Conservation (phyloP, 2,888 invertebrate genomes). For the Leptopterna dolabrata region DNA sequence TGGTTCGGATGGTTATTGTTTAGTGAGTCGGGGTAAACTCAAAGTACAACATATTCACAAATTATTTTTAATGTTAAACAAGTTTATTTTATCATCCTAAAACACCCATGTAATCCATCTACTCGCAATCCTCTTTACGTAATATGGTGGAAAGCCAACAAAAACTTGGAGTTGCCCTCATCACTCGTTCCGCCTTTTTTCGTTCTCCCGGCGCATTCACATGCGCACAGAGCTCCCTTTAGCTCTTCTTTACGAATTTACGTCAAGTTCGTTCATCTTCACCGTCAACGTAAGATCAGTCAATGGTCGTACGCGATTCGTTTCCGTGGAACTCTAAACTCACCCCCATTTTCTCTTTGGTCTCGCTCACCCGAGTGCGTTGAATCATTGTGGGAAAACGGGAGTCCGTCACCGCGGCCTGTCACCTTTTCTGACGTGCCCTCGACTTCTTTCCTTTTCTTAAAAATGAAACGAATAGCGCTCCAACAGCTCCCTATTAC, state of each 20-base stretch:
- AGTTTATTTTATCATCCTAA: no score
- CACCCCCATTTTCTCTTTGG: constrained; percentile 15
- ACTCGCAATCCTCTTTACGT: no score
- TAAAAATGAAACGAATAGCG: neutral
- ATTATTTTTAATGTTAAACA: no score
- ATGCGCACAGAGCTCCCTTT: neutral
- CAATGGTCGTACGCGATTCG: constrained; percentile 23
- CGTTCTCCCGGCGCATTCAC: neutral
- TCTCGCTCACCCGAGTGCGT: constrained; percentile 32
- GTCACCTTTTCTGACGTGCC: constrained; percentile 39
- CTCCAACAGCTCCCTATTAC: constrained; percentile 19
- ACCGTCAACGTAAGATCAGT: neutral
- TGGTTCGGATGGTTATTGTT: no score
- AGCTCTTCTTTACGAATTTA: neutral
- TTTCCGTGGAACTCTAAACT: constrained; percentile 1
- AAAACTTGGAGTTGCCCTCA: no score
- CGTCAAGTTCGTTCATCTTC: neutral
- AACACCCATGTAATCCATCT: no score
- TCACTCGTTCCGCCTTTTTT: no score
- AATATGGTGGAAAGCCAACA: no score
- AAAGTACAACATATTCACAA: no score
- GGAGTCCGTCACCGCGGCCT: constrained; percentile 1
- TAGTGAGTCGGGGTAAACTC: no score
- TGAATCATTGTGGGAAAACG: constrained; percentile 48
- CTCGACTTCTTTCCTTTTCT: neutral